phyloP scores from a whole-genome alignment of 2,797 vertebrate species.

The Cynopterus sphinx region DNA sequence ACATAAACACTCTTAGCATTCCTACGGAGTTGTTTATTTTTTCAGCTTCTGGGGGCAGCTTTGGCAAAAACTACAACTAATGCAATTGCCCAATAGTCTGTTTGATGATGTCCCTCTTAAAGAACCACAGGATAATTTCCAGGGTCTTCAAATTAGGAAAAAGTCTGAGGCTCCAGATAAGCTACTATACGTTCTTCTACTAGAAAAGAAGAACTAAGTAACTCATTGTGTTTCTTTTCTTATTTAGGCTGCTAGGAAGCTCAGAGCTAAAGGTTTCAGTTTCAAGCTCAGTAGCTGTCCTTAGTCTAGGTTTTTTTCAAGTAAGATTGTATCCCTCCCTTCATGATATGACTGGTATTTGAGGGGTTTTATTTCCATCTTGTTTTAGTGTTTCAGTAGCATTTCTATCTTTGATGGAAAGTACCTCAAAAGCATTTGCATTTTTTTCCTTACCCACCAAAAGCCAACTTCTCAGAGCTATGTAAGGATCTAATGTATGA shows the following conservation, averaged over 20 bases:
- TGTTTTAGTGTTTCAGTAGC: background rate
- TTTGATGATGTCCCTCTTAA: background rate
- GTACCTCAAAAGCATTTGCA: background rate
- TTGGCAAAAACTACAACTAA: background rate
- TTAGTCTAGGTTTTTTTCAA: background rate
- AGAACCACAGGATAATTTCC: background rate
- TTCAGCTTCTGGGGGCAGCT: background rate
- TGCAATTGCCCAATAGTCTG: background rate
- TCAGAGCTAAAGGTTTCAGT: background rate
- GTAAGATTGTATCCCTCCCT: background rate
- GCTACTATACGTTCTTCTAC: background rate
- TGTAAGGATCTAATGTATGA: background rate
- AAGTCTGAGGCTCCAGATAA: background rate
- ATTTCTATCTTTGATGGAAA: background rate
- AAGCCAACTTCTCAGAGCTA: background rate
- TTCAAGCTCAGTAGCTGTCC: background rate
- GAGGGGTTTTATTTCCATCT: background rate
- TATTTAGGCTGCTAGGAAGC: background rate
- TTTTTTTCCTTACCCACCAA: background rate
- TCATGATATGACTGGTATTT: background rate
- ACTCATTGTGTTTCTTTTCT: background rate
- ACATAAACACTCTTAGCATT: background rate
- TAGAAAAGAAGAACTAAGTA: background rate
- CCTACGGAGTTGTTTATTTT: background rate
- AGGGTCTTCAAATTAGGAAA: background rate